Evolutionary conservation across 92 coral and sea anemone species (phyloP).

Genomic region (Palythoa heliodiscus): DNA sequence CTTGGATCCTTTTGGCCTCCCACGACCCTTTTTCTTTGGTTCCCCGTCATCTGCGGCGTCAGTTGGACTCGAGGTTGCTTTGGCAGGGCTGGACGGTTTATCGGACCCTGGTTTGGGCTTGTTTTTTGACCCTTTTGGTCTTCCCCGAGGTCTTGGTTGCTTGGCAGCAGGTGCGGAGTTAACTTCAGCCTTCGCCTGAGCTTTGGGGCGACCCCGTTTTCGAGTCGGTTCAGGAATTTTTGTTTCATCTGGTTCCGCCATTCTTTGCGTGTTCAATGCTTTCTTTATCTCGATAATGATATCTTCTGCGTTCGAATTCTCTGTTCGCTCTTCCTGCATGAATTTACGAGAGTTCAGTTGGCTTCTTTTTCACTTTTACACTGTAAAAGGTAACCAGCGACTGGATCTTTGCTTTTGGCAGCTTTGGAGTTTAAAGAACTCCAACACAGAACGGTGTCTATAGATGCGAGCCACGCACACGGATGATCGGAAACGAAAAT

Average conservation of each 20-base stretch:
- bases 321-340: conserved; percentile 16
- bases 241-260: conserved; percentile 43
- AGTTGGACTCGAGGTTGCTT: conserved; percentile 49
- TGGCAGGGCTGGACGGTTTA: conserved; percentile 53
- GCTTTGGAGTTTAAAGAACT: neutral
- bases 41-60: neutral
- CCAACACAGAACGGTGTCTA: conserved; percentile 6
- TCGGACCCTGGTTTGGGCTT: conserved; percentile 48
- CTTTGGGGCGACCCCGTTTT: conserved; percentile 64
- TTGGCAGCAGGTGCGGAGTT: conserved; percentile 46
- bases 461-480: neutral
- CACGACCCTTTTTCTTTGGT: conserved; percentile 42
- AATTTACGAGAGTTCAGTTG: neutral
- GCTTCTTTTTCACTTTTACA: neutral
- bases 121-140: conserved; percentile 63
- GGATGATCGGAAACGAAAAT: conserved; percentile 1
- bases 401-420: neutral
- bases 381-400: neutral
- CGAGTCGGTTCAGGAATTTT: conserved; percentile 31
- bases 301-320: neutral
- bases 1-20: conserved; percentile 43
- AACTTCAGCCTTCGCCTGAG: conserved; percentile 16
- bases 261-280: conserved; percentile 37
- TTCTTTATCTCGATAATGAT: conserved; percentile 25
- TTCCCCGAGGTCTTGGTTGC: conserved; percentile 64